phyloP scores from a whole-genome alignment of 2,888 invertebrate genomes.

The Palloptera scutellata region DNA sequence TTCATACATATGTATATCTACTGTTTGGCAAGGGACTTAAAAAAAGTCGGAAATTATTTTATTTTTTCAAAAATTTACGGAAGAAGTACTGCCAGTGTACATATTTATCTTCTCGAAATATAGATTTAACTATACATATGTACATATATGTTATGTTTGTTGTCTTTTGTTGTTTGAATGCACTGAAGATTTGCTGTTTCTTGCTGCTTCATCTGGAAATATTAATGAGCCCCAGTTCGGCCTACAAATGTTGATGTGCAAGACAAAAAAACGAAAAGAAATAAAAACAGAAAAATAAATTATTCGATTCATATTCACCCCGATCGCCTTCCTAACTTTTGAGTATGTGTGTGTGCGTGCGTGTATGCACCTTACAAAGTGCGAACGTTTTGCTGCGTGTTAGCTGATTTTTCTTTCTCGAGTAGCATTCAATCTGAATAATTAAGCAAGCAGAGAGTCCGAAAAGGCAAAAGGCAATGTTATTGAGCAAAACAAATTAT shows the following conservation, averaged over 20 bases:
- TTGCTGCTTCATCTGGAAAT: constrained; percentile 23
- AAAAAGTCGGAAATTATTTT: no score
- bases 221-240: constrained; percentile 34
- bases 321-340: neutral
- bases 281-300: constrained; percentile 1
- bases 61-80: no score
- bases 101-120: no score
- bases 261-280: neutral
- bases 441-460: constrained; percentile 25
- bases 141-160: no score
- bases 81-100: no score
- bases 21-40: no score
- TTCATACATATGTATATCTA: no score
- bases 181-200: no score
- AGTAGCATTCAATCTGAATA: constrained; percentile 32
- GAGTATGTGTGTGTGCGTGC: neutral
- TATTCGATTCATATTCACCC: neutral
- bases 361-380: constrained; percentile 1
- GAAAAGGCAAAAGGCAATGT: constrained; percentile 16
- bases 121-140: no score
- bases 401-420: constrained; percentile 3
- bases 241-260: constrained; percentile 21
- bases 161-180: no score
- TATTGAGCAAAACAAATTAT: constrained; percentile 55
- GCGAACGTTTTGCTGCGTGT: neutral